Base-by-base conservation (phyloP, 1,140 invertebrate species). In the Gryon sp. region DNA sequence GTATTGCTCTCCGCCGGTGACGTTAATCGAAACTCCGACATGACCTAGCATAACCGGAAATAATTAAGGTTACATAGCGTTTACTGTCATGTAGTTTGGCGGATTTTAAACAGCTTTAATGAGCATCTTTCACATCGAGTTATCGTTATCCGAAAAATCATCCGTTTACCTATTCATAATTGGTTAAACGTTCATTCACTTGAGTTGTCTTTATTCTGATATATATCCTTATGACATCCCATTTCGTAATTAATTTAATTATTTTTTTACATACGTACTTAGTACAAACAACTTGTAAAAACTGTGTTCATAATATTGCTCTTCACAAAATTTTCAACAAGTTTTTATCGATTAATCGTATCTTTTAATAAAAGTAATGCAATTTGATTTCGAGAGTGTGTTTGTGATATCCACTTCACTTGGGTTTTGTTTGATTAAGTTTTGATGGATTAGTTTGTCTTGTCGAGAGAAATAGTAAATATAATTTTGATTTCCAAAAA, bases 1-100 rank as follows among this genome's bases (percentile, higher is more conserved):
- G 43, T 45, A 41, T 50, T 50, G 53, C 52, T 59, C 59, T 41
- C 18, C 24, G 32, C 1, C 19, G 50, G 20, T 50, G 50, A 48
- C 52, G 53, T 22, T 74, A 45, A 74, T 74, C 62, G 70, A 60
- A 52, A 46, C 45, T 40, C 16, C 43, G 28, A 59, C 60, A 38
- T 48, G 45, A 57, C 41, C 28, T 28, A 28, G 28, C 43, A 9
- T 43, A 65, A 73, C 68, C 15, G 18, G 24, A 65, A 52, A 59
- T 52, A 48, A 62, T 72, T 72, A 72, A 72, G 68, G 46, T 55
- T 63, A 62, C 24, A 26, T 18, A 6, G 2, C 38, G 16, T 50
- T 57, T 50, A 57, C 32, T 19, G 34, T 50, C 8, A 30, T 48
- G 18, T 15, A 50, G 14, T 28, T 7, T 12, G 46, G 15, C 24